Evolutionary conservation across 2,888 invertebrate genomes (phyloP).

Genomic region (Brachyopa scutellaris): DNA sequence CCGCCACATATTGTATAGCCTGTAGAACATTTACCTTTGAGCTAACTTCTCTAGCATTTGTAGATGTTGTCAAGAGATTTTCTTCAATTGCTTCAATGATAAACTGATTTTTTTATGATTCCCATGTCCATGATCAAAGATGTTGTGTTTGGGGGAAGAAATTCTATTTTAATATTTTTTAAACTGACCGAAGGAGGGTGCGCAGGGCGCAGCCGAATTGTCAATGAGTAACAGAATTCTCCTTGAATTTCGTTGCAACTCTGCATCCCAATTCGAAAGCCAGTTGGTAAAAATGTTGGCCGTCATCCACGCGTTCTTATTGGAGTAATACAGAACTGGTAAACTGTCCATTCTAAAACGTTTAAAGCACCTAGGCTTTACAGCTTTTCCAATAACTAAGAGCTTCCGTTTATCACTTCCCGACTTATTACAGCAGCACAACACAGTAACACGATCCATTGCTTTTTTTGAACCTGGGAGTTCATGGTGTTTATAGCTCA

Average conservation of each 20-base stretch:
- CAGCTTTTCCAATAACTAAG: constrained; percentile 7
- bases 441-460: not conserved
- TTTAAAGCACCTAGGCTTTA: constrained; percentile 3
- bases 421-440: constrained; percentile 3
- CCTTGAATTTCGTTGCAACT: not conserved
- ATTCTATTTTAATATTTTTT: constrained; percentile 3
- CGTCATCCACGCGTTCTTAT: constrained; percentile 6
- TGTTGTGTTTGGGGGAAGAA: constrained; percentile 2
- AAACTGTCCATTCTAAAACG: not conserved
- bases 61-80: too few species aligned
- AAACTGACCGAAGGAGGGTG: not conserved
- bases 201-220: not conserved
- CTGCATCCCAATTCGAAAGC: not conserved
- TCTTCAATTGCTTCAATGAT: not conserved
- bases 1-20: too few species aligned
- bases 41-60: too few species aligned
- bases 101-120: not conserved
- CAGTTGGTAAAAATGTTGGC: constrained; percentile 1
- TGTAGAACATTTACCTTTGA: too few species aligned
- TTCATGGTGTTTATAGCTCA: not conserved
- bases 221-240: not conserved
- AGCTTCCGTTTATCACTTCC: not conserved
- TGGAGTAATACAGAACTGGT: constrained; percentile 1
- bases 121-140: constrained; percentile 9
- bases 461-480: too few species aligned